Percentiles rank a stretch among this genome's conserved stretches.
Evolutionary conservation across 2,888 invertebrate genomes (phyloP).

Genomic region (Tyria jacobaeae): DNA sequence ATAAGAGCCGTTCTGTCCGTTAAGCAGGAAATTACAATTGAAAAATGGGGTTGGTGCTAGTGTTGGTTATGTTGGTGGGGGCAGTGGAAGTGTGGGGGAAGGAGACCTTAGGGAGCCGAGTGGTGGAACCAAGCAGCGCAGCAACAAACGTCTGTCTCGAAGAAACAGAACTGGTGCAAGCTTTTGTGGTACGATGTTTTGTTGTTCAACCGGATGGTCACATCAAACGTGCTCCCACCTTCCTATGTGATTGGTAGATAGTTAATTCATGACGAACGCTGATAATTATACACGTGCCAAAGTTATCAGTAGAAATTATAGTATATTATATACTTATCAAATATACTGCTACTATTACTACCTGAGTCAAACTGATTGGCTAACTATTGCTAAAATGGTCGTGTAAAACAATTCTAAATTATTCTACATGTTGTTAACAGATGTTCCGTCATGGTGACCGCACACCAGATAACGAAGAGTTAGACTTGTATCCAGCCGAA

Average conservation of each 20-base stretch:
- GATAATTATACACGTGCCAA: slow-evolving; percentile 24
- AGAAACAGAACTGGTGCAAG: slow-evolving; percentile 67
- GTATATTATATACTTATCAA: neutral
- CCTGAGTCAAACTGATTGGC: neutral
- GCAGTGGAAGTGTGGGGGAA: slow-evolving; percentile 57
- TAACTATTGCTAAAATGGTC: neutral
- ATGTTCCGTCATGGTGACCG: slow-evolving; percentile 91
- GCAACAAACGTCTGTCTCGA: slow-evolving; percentile 55
- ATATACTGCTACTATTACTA: neutral
- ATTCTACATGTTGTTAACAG: slow-evolving; percentile 63
- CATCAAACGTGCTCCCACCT: slow-evolving; percentile 43
- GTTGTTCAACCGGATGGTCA: slow-evolving; percentile 50
- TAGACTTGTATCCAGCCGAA: slow-evolving; percentile 84
- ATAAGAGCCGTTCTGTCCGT: slow-evolving; percentile 49
- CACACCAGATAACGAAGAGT: slow-evolving; percentile 86
- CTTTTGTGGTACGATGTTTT: slow-evolving; percentile 71
- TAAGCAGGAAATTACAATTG: slow-evolving; percentile 53
- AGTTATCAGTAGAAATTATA: neutral
- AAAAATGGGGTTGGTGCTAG: slow-evolving; percentile 59
- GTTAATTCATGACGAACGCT: slow-evolving; percentile 39
- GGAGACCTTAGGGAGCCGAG: slow-evolving; percentile 46
- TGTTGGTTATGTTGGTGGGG: slow-evolving; percentile 54
- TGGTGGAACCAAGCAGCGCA: slow-evolving; percentile 51
- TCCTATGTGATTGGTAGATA: slow-evolving; percentile 51
- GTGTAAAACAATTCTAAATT: slow-evolving; percentile 3